Evolutionary conservation across 2,113 vertebrate species (phyloP), one percentile per base, ranked within the genome.

Genomic region (Glareola pratincola): DNA sequence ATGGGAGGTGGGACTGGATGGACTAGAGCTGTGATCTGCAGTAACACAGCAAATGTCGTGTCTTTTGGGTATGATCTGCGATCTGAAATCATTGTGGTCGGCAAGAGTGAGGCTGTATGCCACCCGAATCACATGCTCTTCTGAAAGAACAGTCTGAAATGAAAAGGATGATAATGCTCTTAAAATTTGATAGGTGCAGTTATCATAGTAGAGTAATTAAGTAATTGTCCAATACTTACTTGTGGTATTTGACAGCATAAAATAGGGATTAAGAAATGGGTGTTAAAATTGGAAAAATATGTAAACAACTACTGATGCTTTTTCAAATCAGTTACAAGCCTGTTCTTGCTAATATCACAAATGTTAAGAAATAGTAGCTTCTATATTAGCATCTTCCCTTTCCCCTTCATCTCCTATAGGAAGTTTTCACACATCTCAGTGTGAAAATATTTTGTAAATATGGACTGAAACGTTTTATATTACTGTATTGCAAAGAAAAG

Each of bases 91-190:
- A 3, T 4, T 21, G 19, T 43, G 59, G 37, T 34, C 24, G 21
- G 78, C 11, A 7, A n/a, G 32, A 69, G 14, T 23, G 41, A 67
- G 32, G 4, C 37, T 27, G 23, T 1, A 1, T 9, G 18, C 43
- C 34, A 43, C 29, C 1, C 0, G 0, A 53, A 45, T 64, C 1
- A 1, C 45, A 1, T 18, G 37, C 37, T 73, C 22, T 12, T 54
- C 43, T 64, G 53, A 32, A 43, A 37, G 59, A 71, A 19, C 22
- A 27, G 3, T 4, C 20, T 74, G 67, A 54, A 53, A 37, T 37
- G 8, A 37, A 66, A 94, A 86, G 76, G 63, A 36, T 3, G 3
- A 6, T 68, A 36, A 64, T 18, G 27, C 54, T 62, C 8, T 60
- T 73, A 43, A 68, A 67, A 62, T 20, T 27, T 67, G 10, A 34